These are phyloP conservation scores for Drosophila subsilvestris DNA, from an alignment of 2,888 invertebrate genomes.

Conservation along the genomic window DNA sequence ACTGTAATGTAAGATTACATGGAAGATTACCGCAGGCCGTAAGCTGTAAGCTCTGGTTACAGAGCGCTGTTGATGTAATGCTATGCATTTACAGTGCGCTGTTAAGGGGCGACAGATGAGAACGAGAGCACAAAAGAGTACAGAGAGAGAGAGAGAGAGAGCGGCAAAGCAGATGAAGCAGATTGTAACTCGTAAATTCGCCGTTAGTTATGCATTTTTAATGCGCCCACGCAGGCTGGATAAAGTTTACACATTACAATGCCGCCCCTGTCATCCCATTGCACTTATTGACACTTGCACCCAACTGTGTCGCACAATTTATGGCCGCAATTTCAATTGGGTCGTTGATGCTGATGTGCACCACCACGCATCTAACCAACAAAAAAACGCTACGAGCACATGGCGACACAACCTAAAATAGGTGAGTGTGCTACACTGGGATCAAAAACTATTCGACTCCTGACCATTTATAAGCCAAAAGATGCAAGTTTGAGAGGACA, in stretches of 20 bases:
- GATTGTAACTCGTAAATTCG: constrained; percentile 54
- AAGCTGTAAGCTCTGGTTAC: constrained; percentile 1
- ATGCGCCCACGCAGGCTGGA: constrained; percentile 21
- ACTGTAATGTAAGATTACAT: constrained; percentile 18
- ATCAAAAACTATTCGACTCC: constrained; percentile 20
- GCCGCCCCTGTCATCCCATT: constrained; percentile 32
- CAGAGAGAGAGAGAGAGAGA: neutral
- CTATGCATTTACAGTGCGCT: neutral
- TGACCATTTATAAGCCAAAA: constrained; percentile 24
- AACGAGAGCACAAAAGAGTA: neutral
- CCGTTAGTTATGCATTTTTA: constrained; percentile 58
- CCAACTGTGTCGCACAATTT: constrained; percentile 70
- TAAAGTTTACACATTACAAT: constrained; percentile 59
- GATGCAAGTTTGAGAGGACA: constrained; percentile 12
- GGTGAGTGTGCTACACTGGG: constrained; percentile 35
- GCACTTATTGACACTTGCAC: constrained; percentile 70
- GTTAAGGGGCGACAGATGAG: neutral
- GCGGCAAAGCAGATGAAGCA: neutral
- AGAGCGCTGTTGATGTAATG: constrained; percentile 19
- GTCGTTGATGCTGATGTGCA: neutral
- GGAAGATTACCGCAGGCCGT: neutral
- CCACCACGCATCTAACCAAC: neutral
- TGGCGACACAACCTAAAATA: constrained; percentile 34
- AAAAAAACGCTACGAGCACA: constrained; percentile 20
- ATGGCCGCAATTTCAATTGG: constrained; percentile 45